Base-by-base conservation (phyloP, 2,888 invertebrate species). In the Synanthedon myopaeformis region DNA sequence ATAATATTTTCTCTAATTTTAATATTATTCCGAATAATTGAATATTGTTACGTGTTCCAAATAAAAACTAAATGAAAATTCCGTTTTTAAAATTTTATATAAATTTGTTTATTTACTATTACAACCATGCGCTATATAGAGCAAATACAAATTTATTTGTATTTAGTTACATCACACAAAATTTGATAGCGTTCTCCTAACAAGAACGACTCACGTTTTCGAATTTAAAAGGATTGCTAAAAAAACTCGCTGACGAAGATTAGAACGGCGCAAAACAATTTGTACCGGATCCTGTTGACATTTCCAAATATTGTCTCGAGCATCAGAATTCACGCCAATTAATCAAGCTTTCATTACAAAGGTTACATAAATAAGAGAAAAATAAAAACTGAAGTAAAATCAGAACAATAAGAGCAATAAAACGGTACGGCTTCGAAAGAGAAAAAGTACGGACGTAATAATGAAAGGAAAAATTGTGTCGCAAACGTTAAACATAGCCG, bases 401-500 rank as follows among this genome's bases (percentile, higher is more conserved):
- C 55, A 50, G 53, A 59, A 59, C 58, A 58, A 66, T 64, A 66
- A 66, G 62, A 57, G 61, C 58, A 65, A 68, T 65, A 62, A 69
- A 65, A 64, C 59, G 58, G 57, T 53, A 54, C 56, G 55, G 54
- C 28, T 35, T 35, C n/a, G n/a, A 13, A 13, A 45, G 41, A 41
- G 52, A 51, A 56, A 51, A 52, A 55, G 52, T 54, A 52, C 19
- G 53, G 13, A 42, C 54, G 58, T 56, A 59, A 64, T 68, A 70
- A 66, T 66, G 62, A 64, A 59, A 65, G 64, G 65, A 45, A 45
- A 67, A 71, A 68, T 64, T 67, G 62, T 56, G 64, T 59, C 62
- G 54, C 59, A 55, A 58, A 59, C 59, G 66, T 68, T 69, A 69
- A 74, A 72, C 70, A 67, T 70, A n/a, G 45, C 45, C 45, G 45